Evolutionary conservation across 1,140 invertebrate species (phyloP).

Genomic region (Drosophila varians): DNA sequence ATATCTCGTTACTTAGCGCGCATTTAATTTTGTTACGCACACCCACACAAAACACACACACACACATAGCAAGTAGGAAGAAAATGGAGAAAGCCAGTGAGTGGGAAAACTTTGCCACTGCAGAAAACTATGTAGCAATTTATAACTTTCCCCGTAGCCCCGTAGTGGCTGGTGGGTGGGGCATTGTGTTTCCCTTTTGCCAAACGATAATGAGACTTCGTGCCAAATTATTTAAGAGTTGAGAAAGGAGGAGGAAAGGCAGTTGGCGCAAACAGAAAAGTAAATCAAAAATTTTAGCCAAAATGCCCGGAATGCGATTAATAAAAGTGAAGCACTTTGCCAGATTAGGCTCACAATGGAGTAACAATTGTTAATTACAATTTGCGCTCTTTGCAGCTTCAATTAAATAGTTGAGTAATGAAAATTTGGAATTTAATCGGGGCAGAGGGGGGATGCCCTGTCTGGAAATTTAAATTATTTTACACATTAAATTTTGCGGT

Average conservation of each 20-base stretch:
- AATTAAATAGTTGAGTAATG: conserved; percentile 20
- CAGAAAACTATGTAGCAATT: conserved; percentile 78
- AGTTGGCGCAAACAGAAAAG: conserved; percentile 26
- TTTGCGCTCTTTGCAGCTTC: background rate
- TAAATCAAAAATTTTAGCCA: conserved; percentile 52
- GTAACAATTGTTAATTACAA: conserved; percentile 49
- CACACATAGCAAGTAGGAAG: conserved; percentile 2
- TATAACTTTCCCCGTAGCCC: conserved; percentile 55
- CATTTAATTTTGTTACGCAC: conserved; percentile 78
- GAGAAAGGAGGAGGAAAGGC: background rate
- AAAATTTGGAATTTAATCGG: background rate
- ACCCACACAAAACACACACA: conserved; percentile 29
- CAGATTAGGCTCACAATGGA: conserved; percentile 39
- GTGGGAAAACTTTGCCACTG: conserved; percentile 47
- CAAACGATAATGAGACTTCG: conserved; percentile 59
- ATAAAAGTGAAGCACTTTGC: conserved; percentile 51
- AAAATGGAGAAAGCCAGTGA: background rate
- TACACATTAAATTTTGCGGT: conserved; percentile 61
- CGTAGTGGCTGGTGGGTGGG: background rate
- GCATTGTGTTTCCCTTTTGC: conserved; percentile 16
- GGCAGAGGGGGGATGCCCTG: background rate
- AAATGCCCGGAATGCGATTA: conserved; percentile 40
- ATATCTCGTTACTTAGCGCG: conserved; percentile 74
- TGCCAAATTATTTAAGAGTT: conserved; percentile 61
- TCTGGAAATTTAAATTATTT: conserved; percentile 28